A percentile compares a stretch with the other conserved stretches of the same genome.
Evolutionary conservation across 1,140 invertebrate species (phyloP).

Genomic region (Penaeus indicus): DNA sequence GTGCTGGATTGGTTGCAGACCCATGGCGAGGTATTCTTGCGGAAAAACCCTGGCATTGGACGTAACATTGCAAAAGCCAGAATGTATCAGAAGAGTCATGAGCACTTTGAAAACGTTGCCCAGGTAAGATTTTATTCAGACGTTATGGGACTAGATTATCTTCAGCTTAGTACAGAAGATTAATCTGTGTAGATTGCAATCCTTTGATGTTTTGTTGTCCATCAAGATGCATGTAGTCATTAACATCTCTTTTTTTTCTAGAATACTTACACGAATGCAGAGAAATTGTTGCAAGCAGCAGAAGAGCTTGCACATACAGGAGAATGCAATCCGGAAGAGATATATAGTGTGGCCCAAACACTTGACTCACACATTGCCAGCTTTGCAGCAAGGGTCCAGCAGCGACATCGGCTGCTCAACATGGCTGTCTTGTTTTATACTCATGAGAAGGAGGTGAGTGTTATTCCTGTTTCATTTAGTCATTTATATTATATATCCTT

Average conservation of each 20-base stretch:
- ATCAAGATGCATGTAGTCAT: background rate
- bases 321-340: conserved; percentile 95
- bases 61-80: conserved; percentile 93
- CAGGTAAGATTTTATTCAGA: conserved; percentile 78
- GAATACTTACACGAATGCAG: conserved; percentile 99
- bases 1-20: conserved; percentile 98
- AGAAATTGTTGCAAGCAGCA: conserved; percentile 94
- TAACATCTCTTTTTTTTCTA: conserved; percentile 72
- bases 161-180: background rate
- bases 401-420: conserved; percentile 89
- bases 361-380: conserved; percentile 88
- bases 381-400: conserved; percentile 94
- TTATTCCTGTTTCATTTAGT: background rate
- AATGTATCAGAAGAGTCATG: conserved; percentile 96
- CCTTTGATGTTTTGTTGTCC: background rate
- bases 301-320: conserved; percentile 96
- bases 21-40: conserved; percentile 98
- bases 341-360: conserved; percentile 92
- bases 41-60: conserved; percentile 96
- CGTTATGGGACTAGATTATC: background rate
- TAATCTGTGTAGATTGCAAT: background rate
- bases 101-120: conserved; percentile 98
- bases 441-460: conserved; percentile 90
- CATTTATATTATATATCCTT: background rate
- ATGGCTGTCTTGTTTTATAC: conserved; percentile 96